Evolutionary conservation across 1,140 invertebrate genomes (phyloP).

Genomic region (Drosophila tani): DNA sequence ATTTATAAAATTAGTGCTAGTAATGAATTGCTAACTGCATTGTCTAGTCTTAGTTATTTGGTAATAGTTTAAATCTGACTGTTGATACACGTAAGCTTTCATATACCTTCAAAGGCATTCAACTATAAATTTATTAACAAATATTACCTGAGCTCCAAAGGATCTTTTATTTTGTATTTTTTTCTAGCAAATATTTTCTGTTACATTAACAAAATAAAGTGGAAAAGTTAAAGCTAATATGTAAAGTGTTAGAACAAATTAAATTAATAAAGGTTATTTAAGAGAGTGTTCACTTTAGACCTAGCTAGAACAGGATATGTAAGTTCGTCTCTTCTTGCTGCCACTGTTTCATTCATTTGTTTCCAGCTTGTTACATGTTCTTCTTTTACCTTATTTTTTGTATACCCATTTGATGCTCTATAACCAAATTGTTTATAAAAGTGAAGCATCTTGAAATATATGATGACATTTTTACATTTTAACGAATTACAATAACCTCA

Average conservation of each 20-base stretch:
- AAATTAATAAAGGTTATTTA: neutral
- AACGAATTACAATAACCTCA: neutral
- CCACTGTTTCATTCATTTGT: slow-evolving; percentile 64
- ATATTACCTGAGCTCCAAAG: no score
- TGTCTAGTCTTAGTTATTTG: no score
- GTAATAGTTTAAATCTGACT: no score
- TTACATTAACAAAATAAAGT: neutral
- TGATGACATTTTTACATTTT: no score
- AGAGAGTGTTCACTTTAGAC: neutral
- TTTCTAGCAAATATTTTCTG: neutral
- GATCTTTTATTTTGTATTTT: neutral
- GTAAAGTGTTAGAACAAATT: neutral
- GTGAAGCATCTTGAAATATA: neutral
- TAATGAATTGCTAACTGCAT: no score
- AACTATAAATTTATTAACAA: no score
- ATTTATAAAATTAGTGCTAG: neutral
- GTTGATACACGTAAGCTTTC: no score
- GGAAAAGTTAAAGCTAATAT: neutral
- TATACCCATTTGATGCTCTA: slow-evolving; percentile 44
- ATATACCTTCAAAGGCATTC: no score
- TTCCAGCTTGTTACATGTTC: slow-evolving; percentile 38
- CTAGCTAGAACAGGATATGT: slow-evolving; percentile 18
- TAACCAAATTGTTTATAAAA: neutral
- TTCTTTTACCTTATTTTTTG: slow-evolving; percentile 26
- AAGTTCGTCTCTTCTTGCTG: slow-evolving; percentile 4